A percentile compares a stretch with the other conserved stretches of the same genome.
Evolutionary conservation across 2,113 vertebrate genomes (phyloP).

Genomic region (Neodontobutis hainanensis): DNA sequence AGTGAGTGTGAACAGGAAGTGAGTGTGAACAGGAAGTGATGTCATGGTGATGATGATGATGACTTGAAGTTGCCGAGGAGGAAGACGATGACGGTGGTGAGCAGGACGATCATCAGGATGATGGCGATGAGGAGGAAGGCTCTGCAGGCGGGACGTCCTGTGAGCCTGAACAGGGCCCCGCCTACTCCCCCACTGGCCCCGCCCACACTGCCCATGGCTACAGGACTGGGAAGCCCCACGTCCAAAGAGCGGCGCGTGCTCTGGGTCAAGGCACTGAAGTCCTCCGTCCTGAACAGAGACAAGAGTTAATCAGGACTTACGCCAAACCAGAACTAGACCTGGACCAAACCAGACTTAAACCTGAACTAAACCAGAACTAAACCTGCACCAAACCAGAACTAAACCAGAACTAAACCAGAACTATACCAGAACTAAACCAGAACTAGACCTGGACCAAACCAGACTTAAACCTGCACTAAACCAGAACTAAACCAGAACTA

Average conservation of each 20-base stretch:
- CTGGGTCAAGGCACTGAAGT: not conserved
- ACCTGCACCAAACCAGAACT: too few species aligned
- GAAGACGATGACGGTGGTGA: conserved; percentile 62
- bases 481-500: too few species aligned
- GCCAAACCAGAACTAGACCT: too few species aligned
- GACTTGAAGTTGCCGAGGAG: not conserved
- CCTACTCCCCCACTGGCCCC: not conserved
- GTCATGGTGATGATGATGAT: not conserved
- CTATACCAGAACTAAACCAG: too few species aligned
- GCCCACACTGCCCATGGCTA: rapidly evolving
- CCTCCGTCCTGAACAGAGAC: not conserved
- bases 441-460: too few species aligned
- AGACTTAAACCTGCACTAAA: too few species aligned
- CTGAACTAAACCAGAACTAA: too few species aligned
- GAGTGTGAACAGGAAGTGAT: not conserved
- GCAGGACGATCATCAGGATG: conserved; percentile 62
- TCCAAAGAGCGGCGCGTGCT: conserved; percentile 63
- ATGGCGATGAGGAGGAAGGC: conserved; percentile 50
- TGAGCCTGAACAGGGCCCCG: conserved; percentile 38
- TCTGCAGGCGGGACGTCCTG: conserved; percentile 41
- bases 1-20: not conserved
- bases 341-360: too few species aligned
- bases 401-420: too few species aligned
- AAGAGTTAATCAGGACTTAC: not conserved
- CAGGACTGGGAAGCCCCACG: conserved; percentile 64